phyloP scores from a whole-genome alignment of 2,113 vertebrate species.

The Tringa solitaria region DNA sequence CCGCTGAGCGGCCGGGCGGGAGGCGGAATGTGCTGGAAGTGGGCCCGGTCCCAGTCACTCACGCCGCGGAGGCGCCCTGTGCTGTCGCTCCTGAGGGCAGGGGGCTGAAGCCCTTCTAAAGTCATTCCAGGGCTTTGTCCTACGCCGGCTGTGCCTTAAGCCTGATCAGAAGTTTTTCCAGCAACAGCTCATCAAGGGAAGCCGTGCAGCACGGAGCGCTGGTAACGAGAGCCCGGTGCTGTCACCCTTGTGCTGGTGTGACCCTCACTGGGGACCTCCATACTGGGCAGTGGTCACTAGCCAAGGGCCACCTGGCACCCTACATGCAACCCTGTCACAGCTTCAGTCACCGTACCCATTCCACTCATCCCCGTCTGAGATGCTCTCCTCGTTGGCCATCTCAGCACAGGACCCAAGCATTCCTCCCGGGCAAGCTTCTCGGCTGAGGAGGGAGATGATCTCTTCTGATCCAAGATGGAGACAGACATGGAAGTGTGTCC shows the following conservation, averaged over 20 bases:
- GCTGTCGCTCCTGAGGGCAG: accelerated
- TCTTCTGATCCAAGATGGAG: background rate
- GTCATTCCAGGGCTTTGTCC: background rate
- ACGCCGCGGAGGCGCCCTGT: accelerated
- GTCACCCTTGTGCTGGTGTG: no score
- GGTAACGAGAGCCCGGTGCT: accelerated
- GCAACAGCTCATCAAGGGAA: background rate
- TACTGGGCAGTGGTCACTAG: background rate
- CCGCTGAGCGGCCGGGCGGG: accelerated
- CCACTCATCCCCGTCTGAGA: accelerated
- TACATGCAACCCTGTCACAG: accelerated
- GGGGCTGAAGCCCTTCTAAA: accelerated
- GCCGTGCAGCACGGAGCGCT: accelerated
- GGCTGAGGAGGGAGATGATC: no score
- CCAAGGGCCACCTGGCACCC: background rate
- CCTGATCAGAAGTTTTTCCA: background rate
- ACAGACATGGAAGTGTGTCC: background rate
- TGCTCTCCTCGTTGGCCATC: background rate
- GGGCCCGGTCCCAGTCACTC: accelerated
- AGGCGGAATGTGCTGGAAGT: accelerated
- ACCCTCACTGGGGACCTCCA: accelerated
- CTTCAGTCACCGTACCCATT: accelerated
- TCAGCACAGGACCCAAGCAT: accelerated
- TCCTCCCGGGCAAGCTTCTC: accelerated
- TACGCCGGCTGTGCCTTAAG: accelerated